These are phyloP conservation scores for Strongylocentrotus purpuratus DNA, from an alignment of 35 echinoderm and acorn worm species.

Conservation along the genomic window DNA sequence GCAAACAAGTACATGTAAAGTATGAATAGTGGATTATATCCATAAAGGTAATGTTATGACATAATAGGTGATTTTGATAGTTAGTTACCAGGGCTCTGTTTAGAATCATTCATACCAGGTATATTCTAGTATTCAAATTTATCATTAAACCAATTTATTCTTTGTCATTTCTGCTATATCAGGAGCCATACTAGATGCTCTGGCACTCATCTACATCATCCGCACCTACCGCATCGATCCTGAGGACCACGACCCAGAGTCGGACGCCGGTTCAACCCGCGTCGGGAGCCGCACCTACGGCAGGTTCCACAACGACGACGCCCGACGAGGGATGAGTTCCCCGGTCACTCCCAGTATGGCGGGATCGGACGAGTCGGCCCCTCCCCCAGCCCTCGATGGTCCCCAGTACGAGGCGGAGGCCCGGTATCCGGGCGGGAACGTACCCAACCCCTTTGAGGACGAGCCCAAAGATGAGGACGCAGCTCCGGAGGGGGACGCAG, in stretches of 20 bases:
- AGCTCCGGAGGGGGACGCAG: slow-evolving; percentile 31
- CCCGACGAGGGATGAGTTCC: neutral
- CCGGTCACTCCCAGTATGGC: neutral
- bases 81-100: too few relatives aligned
- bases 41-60: too few relatives aligned
- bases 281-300: slow-evolving; percentile 13
- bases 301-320: slow-evolving; percentile 37
- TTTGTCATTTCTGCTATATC: neutral
- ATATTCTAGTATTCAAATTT: too few relatives aligned
- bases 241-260: neutral
- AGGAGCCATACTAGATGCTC: slow-evolving; percentile 38
- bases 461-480: slow-evolving; percentile 9
- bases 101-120: too few relatives aligned
- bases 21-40: too few relatives aligned
- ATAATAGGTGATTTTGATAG: too few relatives aligned
- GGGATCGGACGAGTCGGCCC: neutral
- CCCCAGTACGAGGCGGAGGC: neutral
- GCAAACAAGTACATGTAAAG: too few relatives aligned
- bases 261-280: neutral
- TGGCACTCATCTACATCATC: slow-evolving; percentile 46
- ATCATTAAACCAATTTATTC: neutral
- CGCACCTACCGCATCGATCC: slow-evolving; percentile 25
- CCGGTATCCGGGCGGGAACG: slow-evolving; percentile 1
- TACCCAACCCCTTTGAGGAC: slow-evolving; percentile 32
- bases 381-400: neutral